phyloP scores from a whole-genome alignment of 2,888 invertebrate genomes.

The Acanthosepion pharaonis region DNA sequence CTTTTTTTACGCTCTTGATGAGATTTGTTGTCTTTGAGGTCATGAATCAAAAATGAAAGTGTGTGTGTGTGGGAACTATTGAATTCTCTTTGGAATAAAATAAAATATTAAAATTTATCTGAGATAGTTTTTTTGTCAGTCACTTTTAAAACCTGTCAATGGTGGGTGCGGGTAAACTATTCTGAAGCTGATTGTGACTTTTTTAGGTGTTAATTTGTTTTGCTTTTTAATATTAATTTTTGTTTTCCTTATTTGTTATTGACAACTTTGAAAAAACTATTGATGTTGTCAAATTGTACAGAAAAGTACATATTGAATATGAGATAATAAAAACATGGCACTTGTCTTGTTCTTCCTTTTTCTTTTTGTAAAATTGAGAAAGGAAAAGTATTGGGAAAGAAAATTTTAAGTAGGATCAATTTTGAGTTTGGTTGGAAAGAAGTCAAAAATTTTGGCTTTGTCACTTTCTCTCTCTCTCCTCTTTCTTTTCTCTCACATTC shows the following conservation, averaged over 20 bases:
- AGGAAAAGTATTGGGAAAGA: no score
- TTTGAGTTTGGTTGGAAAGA: no score
- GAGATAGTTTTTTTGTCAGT: neutral
- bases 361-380: neutral
- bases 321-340: neutral
- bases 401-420: no score
- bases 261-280: no score
- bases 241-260: no score
- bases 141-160: no score
- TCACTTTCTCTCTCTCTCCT: no score
- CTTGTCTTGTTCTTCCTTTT: neutral
- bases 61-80: neutral
- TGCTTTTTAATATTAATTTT: neutral
- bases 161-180: no score
- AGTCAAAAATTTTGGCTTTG: no score
- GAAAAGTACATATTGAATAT: neutral
- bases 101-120: neutral
- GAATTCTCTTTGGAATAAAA: neutral
- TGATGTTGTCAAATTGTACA: neutral
- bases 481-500: no score
- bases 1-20: neutral
- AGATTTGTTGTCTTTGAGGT: neutral
- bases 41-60: neutral
- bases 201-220: neutral
- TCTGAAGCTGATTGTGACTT: no score